Conservation (phyloP, 2,888 invertebrate species). For the Abrostola triplasia region DNA sequence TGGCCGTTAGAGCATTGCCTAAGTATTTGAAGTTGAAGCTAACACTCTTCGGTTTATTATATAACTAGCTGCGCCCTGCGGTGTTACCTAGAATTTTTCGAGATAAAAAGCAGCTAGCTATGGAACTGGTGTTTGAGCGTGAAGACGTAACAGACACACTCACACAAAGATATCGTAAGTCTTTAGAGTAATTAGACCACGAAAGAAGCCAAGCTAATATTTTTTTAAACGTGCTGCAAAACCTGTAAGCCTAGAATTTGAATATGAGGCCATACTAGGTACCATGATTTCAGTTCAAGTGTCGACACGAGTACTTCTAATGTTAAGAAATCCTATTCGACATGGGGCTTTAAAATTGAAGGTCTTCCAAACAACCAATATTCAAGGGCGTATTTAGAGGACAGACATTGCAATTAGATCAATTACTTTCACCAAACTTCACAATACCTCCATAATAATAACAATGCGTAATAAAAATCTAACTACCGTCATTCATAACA, state of each 20-base stretch:
- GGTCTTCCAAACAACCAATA: neutral
- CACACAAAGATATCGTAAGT: too few species aligned
- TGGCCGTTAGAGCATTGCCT: slow-evolving; percentile 37
- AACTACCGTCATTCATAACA: slow-evolving; percentile 24
- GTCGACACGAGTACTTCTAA: slow-evolving; percentile 9
- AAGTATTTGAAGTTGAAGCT: slow-evolving; percentile 25
- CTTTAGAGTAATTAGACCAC: too few species aligned
- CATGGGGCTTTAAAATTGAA: neutral
- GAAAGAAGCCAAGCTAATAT: too few species aligned
- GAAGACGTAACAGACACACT: too few species aligned
- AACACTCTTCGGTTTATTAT: slow-evolving; percentile 27
- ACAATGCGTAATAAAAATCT: slow-evolving; percentile 28
- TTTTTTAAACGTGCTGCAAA: too few species aligned
- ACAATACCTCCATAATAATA: neutral
- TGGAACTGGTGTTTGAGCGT: too few species aligned
- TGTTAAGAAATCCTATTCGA: neutral
- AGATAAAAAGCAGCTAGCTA: too few species aligned
- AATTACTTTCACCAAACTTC: slow-evolving; percentile 14
- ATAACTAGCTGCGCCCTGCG: slow-evolving; percentile 18
- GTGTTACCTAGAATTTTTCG: too few species aligned
- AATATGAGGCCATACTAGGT: too few species aligned
- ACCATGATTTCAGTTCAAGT: neutral
- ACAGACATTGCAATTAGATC: slow-evolving; percentile 9
- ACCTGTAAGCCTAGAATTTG: too few species aligned
- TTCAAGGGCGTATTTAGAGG: slow-evolving; percentile 6